Base-by-base conservation (phyloP, 1,140 invertebrate species). In the Notospermus geniculatus region DNA sequence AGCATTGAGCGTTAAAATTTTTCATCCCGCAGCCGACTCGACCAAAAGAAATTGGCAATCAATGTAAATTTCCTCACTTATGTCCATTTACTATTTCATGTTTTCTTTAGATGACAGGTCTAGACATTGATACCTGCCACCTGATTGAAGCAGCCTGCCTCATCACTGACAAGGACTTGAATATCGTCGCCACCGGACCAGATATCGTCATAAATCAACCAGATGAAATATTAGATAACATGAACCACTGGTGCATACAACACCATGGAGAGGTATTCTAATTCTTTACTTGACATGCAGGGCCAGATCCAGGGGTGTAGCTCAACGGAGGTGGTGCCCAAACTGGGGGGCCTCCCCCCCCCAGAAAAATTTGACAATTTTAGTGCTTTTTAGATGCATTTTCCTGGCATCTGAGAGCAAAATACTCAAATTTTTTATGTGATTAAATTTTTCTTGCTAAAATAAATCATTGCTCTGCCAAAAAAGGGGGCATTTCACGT, bases 91-190 rank as follows among this genome's bases (percentile, higher is more conserved):
- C 19, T 27, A 28, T 13, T 39, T 54, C 2, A 25, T 63, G 30
- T 27, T 60, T 54, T 30, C 73, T 70, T 43, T 83, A 92, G 85
- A 91, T 93, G 90, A 90, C 88, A 15, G 88, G 88, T 4, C 78
- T 97, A 15, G 85, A 95, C 79, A 74, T 90, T 53, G 83, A 89
- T 0, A 88, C 83, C 61, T 88, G 93, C 77, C 85, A 88, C 62
- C 91, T 97, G 29, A 76, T 97, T 65, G 95, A 97, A 84, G 86
- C 95, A 62, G 90, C 92, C 0, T 92, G 91, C 77, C 73, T 97
- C 32, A 83, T 98, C 28, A 97, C 93, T 0, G 91, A 96, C 80
- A 82, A 82, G 17, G 71, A 95, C 55, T 80, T 97, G 4, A 88
- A 93, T 68, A 80, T 92, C 5, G 78, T 94, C 41, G 90, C 88